Evolutionary conservation across 2,797 vertebrate genomes (phyloP), one percentile per base, ranked within the genome.

Genomic region (Heteromormyrus szaboi): DNA sequence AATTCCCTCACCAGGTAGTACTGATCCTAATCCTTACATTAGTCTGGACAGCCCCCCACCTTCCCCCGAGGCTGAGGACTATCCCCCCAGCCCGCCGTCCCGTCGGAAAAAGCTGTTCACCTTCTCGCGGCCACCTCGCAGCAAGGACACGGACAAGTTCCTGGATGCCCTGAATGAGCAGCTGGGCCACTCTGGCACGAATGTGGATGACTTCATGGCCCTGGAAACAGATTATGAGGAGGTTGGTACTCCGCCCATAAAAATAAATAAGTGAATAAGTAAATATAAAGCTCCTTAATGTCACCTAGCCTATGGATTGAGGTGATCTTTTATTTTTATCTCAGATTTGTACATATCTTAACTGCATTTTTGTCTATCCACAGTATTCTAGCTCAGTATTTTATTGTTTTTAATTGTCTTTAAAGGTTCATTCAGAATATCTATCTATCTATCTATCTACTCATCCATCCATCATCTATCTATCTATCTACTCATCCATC

Each of bases 171-270:
- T 99, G 91, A 99, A 98, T 0, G 98, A 99, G 93, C 98, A 99
- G 95, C 95, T 99, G 91, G 98, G 98, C 0, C 97, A 98, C 91
- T 94, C 96, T 0, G 96, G 99, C 93, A 96, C 96, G 17, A 94
- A 98, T 2, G 96, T 97, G 91, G 98, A 99, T 0, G 97, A 99
- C 65, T 98, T 97, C n/a, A 92, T 97, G 62, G 97, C 95, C 0
- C 97, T 97, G 0, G 98, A 99, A 93, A 99, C 99, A 0, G 98
- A 99, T 93, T 99, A 99, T 0, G 98, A 99, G 91, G 98, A 99
- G 97, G 98, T 99, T 91, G 94, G 96, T 90, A 44, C 0, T 0
- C 0, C 0, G 0, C 0, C 0, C 17, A 25, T 11, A 11, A 19
- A 3, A 5, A 41, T 17, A 7, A 44, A 46, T 46, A 46, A 37